Conservation (phyloP, 2,797 vertebrate genomes). For the Decapterus maruadsi region DNA sequence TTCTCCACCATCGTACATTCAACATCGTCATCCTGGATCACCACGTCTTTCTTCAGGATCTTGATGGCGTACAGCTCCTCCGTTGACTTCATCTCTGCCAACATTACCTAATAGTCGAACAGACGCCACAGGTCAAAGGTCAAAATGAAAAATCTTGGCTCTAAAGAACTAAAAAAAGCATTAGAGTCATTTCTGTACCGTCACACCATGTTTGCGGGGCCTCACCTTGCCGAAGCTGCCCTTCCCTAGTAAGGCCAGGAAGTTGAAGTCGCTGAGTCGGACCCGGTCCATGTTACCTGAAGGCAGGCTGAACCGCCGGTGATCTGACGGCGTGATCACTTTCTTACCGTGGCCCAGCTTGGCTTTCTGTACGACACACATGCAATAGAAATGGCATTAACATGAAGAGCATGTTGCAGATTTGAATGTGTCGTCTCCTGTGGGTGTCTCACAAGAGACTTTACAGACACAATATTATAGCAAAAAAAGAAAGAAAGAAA, state of each 20-base stretch:
- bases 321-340: slow-evolving; percentile 92
- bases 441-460: neutral
- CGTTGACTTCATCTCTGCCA: slow-evolving; percentile 94
- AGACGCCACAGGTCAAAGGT: slow-evolving; percentile 7
- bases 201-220: too few species aligned
- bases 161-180: neutral
- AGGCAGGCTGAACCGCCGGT: slow-evolving; percentile 89
- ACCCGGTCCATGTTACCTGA: slow-evolving; percentile 94
- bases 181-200: neutral
- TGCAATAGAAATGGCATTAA: slow-evolving; percentile 12
- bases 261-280: slow-evolving; percentile 95
- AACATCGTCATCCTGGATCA: slow-evolving; percentile 98
- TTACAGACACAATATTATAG: neutral
- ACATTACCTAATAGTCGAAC: slow-evolving; percentile 90
- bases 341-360: slow-evolving; percentile 96
- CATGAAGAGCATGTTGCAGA: neutral
- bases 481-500: too few species aligned
- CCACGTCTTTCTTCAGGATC: slow-evolving; percentile 98
- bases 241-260: slow-evolving; percentile 97
- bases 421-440: neutral
- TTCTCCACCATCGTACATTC: slow-evolving; percentile 99
- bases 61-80: slow-evolving; percentile 97
- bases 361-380: slow-evolving; percentile 91
- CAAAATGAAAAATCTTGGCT: neutral
- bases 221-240: slow-evolving; percentile 98